Conservation (phyloP, 2,888 invertebrate species). For the Ditula angustiorana region DNA sequence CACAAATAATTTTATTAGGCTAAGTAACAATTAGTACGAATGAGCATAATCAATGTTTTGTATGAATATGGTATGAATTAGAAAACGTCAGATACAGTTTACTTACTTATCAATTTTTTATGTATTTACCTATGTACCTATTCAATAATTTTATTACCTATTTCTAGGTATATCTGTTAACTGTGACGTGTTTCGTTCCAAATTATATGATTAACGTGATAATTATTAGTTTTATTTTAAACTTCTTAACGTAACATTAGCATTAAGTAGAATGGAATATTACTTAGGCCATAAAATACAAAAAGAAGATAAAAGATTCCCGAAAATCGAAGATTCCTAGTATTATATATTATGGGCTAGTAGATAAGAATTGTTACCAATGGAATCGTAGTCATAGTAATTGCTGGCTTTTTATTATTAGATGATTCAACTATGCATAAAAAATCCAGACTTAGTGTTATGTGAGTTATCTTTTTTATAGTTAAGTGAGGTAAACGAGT, state of each 20-base stretch:
- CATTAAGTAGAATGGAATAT: not conserved
- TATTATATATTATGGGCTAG: too few species aligned
- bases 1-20: not conserved
- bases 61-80: not conserved
- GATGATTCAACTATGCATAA: too few species aligned
- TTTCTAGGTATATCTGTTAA: not conserved
- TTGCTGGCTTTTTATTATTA: too few species aligned
- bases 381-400: too few species aligned
- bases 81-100: not conserved
- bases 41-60: conserved; percentile 25
- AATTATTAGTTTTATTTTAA: conserved; percentile 9
- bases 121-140: not conserved
- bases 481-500: too few species aligned
- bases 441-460: too few species aligned
- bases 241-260: not conserved
- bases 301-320: too few species aligned
- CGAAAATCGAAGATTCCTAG: too few species aligned
- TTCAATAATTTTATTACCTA: not conserved
- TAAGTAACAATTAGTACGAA: conserved; percentile 11
- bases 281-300: too few species aligned
- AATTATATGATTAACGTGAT: conserved; percentile 23
- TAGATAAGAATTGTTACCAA: too few species aligned
- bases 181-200: conserved; percentile 29
- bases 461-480: too few species aligned
- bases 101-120: not conserved